Conservation (phyloP, 2,113 vertebrate species). For the Brachionichthys hirsutus region DNA sequence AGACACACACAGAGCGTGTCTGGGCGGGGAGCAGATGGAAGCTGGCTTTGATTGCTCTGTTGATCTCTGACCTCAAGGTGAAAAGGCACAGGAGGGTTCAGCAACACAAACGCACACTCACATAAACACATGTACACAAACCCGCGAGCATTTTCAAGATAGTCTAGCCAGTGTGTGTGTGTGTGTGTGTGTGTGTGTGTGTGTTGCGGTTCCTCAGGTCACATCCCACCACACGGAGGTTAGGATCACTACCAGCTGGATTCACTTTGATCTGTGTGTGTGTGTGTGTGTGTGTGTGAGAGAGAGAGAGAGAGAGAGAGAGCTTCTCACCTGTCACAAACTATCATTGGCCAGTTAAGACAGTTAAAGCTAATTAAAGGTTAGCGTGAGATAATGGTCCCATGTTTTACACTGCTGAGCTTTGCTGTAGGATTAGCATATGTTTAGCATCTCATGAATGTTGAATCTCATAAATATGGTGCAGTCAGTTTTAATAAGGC, state of each 20-base stretch:
- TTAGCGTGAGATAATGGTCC: not conserved
- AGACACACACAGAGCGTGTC: constrained; percentile 62
- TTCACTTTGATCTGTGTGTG: constrained; percentile 70
- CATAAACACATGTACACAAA: not conserved
- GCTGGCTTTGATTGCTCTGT: constrained; percentile 74
- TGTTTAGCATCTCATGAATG: too few relatives aligned
- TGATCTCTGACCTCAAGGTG: constrained; percentile 75
- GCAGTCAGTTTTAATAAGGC: too few relatives aligned
- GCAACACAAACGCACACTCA: constrained; percentile 49
- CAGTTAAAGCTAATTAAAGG: not conserved
- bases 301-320: constrained; percentile 6
- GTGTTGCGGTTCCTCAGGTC: constrained; percentile 41
- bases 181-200: constrained; percentile 40
- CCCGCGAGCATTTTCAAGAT: constrained; percentile 48
- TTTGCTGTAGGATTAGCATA: not conserved
- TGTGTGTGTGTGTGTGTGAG: too few relatives aligned
- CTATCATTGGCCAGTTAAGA: constrained; percentile 5
- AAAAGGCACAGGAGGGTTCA: constrained; percentile 67
- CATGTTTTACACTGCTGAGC: not conserved
- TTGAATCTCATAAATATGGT: too few relatives aligned
- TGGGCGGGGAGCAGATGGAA: constrained; percentile 69
- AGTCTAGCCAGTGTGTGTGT: constrained; percentile 51
- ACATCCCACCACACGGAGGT: constrained; percentile 60
- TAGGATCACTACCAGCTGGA: constrained; percentile 76
- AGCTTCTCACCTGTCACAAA: constrained; percentile 28